Percentiles rank a stretch among this genome's conserved stretches.
phyloP scores from a whole-genome alignment of 1,140 invertebrate species.

The Thaumatotibia leucotreta region DNA sequence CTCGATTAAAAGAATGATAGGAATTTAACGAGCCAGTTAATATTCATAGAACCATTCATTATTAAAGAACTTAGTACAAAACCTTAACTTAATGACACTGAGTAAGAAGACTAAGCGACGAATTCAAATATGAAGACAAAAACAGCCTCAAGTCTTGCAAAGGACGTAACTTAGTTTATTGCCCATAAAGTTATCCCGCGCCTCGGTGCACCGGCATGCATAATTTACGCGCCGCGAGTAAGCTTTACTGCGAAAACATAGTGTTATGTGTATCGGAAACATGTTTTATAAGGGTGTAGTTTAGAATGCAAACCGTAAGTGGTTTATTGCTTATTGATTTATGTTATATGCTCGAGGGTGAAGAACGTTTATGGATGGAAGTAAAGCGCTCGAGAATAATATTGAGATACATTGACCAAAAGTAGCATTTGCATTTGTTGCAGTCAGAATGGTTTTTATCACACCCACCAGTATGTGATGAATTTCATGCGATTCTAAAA shows the following conservation, averaged over 20 bases:
- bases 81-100: not conserved
- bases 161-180: slow-evolving; percentile 43
- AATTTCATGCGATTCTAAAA: too few species aligned
- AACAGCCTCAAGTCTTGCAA: slow-evolving; percentile 30
- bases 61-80: not conserved
- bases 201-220: slow-evolving; percentile 47
- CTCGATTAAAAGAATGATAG: too few species aligned
- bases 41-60: too few species aligned
- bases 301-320: not conserved
- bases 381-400: too few species aligned
- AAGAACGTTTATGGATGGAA: too few species aligned
- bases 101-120: not conserved
- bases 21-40: too few species aligned
- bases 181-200: slow-evolving; percentile 46
- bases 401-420: too few species aligned
- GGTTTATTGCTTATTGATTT: not conserved
- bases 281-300: not conserved
- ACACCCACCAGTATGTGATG: too few species aligned
- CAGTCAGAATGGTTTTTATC: too few species aligned
- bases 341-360: too few species aligned
- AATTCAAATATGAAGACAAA: not conserved
- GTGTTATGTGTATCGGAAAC: not conserved
- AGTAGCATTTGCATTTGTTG: too few species aligned
- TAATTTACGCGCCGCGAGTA: slow-evolving; percentile 40
- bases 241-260: slow-evolving; percentile 18